These are phyloP conservation scores for Pandemis heparana DNA, from an alignment of 2,888 invertebrate genomes.

Conservation along the genomic window DNA sequence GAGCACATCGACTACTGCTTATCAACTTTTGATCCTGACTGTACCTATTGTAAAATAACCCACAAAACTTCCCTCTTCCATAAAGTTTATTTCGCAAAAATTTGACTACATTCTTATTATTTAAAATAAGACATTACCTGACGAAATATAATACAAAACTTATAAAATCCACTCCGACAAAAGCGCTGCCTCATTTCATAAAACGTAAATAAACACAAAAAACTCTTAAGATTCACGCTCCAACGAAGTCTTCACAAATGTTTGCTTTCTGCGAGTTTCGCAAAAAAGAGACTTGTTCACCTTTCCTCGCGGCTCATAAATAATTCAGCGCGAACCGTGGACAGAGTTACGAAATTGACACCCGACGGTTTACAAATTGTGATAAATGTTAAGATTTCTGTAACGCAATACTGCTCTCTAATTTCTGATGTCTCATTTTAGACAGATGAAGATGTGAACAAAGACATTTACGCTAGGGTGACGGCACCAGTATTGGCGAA, in stretches of 20 bases:
- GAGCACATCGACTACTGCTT: too few relatives aligned
- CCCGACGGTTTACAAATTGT: constrained; percentile 30
- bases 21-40: too few relatives aligned
- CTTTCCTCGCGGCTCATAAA: constrained; percentile 26
- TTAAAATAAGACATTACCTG: not conserved
- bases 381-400: constrained; percentile 27
- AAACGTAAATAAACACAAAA: constrained; percentile 16
- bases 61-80: too few relatives aligned
- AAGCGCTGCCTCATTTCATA: not conserved
- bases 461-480: not conserved
- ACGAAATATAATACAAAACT: not conserved
- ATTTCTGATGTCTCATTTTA: constrained; percentile 17
- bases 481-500: too few relatives aligned
- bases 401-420: constrained; percentile 16
- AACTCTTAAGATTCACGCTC: constrained; percentile 9
- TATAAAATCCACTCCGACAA: not conserved
- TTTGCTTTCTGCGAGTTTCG: constrained; percentile 16
- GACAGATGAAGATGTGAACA: not conserved
- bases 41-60: too few relatives aligned
- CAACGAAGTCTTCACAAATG: constrained; percentile 19
- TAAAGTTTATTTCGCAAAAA: too few relatives aligned
- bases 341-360: constrained; percentile 30
- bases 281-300: constrained; percentile 28
- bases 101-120: too few relatives aligned
- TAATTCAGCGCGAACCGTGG: constrained; percentile 28